These are phyloP conservation scores for Rhynchotus rufescens DNA, from an alignment of 2,797 vertebrate species.

Conservation along the genomic window DNA sequence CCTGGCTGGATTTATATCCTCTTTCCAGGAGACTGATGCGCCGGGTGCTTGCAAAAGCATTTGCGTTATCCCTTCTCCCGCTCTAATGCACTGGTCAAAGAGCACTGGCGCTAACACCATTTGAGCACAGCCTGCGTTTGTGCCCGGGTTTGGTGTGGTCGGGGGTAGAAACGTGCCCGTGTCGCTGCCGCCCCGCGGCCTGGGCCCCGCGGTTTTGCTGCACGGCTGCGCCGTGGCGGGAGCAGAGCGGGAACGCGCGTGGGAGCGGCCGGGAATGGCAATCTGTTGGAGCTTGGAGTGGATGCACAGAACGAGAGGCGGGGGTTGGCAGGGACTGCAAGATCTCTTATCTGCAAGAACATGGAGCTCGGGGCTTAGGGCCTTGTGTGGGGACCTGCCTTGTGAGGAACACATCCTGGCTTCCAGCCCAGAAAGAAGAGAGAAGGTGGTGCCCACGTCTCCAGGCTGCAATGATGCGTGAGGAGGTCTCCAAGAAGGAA, in stretches of 20 bases:
- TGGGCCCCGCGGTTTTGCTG: not conserved
- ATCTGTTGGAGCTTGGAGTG: not conserved
- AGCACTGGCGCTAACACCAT: not conserved
- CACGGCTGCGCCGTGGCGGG: fast-evolving
- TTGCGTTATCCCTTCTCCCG: not conserved
- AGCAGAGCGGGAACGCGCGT: not conserved
- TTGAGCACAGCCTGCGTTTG: fast-evolving
- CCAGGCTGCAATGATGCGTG: not conserved
- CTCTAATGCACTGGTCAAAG: not conserved
- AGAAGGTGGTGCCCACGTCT: fast-evolving
- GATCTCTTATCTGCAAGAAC: not conserved
- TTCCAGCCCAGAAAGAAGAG: not conserved
- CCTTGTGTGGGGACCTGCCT: not conserved
- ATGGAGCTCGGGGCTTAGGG: not conserved
- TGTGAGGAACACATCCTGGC: not conserved
- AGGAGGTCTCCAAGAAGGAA: not conserved
- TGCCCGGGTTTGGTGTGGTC: not conserved
- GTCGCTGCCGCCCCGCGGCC: fast-evolving
- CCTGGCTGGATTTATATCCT: not conserved
- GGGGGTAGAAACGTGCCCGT: not conserved
- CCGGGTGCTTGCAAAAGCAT: fast-evolving
- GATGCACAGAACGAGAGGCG: not conserved
- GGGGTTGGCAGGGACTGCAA: not conserved
- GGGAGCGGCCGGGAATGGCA: fast-evolving
- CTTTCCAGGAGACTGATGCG: not conserved